A percentile compares a stretch with the other conserved stretches of the same genome.
Evolutionary conservation across 2,113 vertebrate genomes (phyloP).

Genomic region (Callithrix jacchus): DNA sequence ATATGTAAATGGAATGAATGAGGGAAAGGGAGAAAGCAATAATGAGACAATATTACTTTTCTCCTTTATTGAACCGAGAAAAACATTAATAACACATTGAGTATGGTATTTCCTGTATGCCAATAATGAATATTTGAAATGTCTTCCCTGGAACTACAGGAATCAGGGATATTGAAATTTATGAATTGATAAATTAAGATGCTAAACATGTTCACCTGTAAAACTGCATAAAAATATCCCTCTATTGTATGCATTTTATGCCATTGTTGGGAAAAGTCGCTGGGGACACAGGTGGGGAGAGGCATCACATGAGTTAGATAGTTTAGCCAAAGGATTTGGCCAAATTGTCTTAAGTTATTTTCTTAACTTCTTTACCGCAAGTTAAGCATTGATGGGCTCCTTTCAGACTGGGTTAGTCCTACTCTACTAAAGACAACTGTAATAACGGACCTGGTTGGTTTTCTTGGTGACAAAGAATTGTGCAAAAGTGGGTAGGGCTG

Average conservation of each 20-base stretch:
- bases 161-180: too few species aligned
- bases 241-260: rapidly evolving
- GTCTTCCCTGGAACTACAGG: too few species aligned
- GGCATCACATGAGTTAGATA: rapidly evolving
- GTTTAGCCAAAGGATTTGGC: neutral
- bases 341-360: neutral
- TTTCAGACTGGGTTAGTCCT: rapidly evolving
- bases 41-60: rapidly evolving
- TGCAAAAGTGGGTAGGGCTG: neutral
- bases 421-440: neutral
- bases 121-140: too few species aligned
- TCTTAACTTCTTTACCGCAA: rapidly evolving
- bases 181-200: neutral
- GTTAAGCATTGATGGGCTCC: neutral
- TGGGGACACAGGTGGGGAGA: rapidly evolving
- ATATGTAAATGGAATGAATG: neutral
- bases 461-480: neutral
- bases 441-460: neutral
- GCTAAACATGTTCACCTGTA: rapidly evolving
- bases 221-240: rapidly evolving
- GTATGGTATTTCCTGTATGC: rapidly evolving
- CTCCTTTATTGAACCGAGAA: rapidly evolving
- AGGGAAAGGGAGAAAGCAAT: rapidly evolving
- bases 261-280: rapidly evolving
- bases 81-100: rapidly evolving